Evolutionary conservation across 1,140 invertebrate species (phyloP), one percentile per base, ranked within the genome.

Genomic region (Acromyrmex echinatior): DNA sequence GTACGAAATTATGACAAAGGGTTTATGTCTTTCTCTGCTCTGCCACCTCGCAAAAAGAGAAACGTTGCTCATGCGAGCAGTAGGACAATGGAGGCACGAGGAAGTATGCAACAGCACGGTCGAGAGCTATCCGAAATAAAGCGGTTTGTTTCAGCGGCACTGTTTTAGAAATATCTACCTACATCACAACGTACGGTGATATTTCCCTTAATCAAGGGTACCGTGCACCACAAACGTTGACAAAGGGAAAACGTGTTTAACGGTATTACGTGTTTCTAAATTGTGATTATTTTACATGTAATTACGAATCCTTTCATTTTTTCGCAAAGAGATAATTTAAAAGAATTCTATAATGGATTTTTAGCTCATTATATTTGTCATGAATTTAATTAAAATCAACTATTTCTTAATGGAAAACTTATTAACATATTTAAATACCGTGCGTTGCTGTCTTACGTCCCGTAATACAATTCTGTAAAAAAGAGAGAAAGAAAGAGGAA

Each of bases 1-100:
- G 84, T 70, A 87, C 53, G 66, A 88, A 90, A 91, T 91, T 91
- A 91, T 91, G 90, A 91, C 89, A 76, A 87, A 90, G 90, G 31
- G 81, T 66, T 74, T 70, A 56, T 71, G 51, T 71, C 76, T 70
- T 78, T 78, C 87, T 86, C 84, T 81, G 74, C 65, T 87, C 74
- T 66, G 21, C 56, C 31, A 28, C 53, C 14, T 71, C 39, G 62
- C 66, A 79, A 85, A 87, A 63, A 81, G 62, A 63, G 85, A 60
- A 60, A 71, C 71, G 81, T 16, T 66, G 45, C 53, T 68, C 65
- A 58, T 65, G 77, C 76, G 53, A 80, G 53, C 25, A 39, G 53
- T 49, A 51, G 39, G 53, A 86, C 65, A 81, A 81, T 79, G 39
- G 76, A 51, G n/a, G 53, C 28, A 86, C 28, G 82, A 18, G 62